phyloP scores from a whole-genome alignment of 1,140 invertebrate species.

The Ctenoplectra terminalis region DNA sequence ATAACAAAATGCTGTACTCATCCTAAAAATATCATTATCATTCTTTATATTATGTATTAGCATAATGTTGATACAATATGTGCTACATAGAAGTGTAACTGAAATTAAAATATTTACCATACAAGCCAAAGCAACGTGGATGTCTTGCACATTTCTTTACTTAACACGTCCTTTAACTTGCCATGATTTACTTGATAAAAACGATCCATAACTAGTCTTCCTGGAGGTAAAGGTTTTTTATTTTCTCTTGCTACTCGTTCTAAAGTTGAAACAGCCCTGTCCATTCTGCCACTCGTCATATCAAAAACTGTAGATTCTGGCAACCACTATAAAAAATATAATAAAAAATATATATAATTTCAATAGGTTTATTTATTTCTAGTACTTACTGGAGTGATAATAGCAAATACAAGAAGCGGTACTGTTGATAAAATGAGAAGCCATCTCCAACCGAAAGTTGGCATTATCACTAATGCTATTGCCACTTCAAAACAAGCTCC shows the following conservation, averaged over 20 bases:
- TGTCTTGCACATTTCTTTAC: conserved; percentile 90
- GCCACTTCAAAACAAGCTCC: conserved; percentile 96
- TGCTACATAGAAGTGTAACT: too few species aligned
- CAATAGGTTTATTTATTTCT: not conserved
- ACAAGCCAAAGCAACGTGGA: conserved; percentile 96
- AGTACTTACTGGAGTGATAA: conserved; percentile 89
- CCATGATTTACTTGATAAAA: conserved; percentile 86
- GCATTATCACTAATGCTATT: conserved; percentile 95
- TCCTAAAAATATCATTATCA: conserved; percentile 84
- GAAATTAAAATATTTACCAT: conserved; percentile 86
- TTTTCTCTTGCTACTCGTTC: conserved; percentile 94
- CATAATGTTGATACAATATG: not conserved
- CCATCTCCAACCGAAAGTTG: conserved; percentile 95
- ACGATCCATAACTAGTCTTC: conserved; percentile 92
- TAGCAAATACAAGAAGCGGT: conserved; percentile 92
- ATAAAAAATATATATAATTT: not conserved
- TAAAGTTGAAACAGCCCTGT: conserved; percentile 93
- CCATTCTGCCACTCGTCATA: conserved; percentile 92
- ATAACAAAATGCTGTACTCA: conserved; percentile 97
- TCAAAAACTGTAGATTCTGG: conserved; percentile 96
- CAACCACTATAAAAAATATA: conserved; percentile 88
- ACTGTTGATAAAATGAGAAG: conserved; percentile 93
- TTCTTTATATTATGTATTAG: not conserved
- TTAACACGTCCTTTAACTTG: conserved; percentile 90
- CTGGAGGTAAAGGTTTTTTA: conserved; percentile 93